A percentile compares a stretch with the other conserved stretches of the same genome.
Evolutionary conservation across 2,113 vertebrate genomes (phyloP).

Genomic region (Lucifuga dentata): DNA sequence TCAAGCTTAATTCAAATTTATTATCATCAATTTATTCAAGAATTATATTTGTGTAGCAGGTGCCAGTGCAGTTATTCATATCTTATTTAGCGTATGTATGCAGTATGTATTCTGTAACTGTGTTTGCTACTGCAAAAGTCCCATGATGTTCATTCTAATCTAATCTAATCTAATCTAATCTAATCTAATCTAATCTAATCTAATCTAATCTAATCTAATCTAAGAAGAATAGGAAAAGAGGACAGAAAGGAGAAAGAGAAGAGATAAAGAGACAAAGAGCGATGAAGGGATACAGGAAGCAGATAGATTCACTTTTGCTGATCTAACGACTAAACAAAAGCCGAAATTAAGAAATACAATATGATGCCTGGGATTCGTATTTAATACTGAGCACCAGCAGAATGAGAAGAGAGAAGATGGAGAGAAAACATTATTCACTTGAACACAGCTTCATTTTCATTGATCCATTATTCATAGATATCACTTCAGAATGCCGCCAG

Average conservation of each 20-base stretch:
- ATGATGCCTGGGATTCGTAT: constrained; percentile 37
- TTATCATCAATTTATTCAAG: no score
- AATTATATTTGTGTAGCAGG: no score
- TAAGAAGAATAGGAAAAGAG: not conserved
- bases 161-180: no score
- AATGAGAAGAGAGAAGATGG: constrained; percentile 28
- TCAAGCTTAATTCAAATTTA: no score
- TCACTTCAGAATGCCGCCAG: constrained; percentile 64
- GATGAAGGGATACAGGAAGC: constrained; percentile 14
- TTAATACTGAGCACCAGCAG: constrained; percentile 44
- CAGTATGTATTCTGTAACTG: no score
- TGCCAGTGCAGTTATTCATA: no score
- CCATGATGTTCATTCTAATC: no score
- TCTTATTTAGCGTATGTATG: no score
- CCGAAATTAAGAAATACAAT: constrained; percentile 27
- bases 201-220: not conserved
- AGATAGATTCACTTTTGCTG: constrained; percentile 40
- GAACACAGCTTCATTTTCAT: constrained; percentile 64
- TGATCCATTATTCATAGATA: constrained; percentile 75
- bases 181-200: no score
- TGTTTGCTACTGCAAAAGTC: no score
- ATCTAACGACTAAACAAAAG: constrained; percentile 44
- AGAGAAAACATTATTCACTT: constrained; percentile 55
- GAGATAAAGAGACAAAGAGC: constrained; percentile 11
- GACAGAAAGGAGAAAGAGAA: constrained; percentile 29